These are phyloP conservation scores for Hemibagrus wyckioides DNA, from an alignment of 2,113 vertebrate genomes.

Conservation along the genomic window DNA sequence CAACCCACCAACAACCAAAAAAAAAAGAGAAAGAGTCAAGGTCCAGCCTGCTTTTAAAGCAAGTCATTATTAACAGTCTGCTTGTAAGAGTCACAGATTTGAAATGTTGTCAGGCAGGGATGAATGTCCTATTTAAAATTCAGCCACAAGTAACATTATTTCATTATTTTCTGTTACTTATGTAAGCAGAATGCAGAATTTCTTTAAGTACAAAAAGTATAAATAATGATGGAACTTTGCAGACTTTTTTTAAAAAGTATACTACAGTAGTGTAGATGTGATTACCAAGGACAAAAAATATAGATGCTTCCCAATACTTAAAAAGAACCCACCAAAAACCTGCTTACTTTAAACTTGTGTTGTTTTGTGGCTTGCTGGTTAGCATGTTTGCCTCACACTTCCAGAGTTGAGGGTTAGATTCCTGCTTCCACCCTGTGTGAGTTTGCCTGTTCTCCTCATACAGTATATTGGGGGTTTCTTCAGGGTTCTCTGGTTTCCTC, in stretches of 20 bases:
- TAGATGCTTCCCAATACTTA: not conserved
- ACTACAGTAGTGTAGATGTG: not conserved
- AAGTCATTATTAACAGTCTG: constrained; percentile 4
- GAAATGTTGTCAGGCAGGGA: not conserved
- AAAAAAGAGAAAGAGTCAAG: not conserved
- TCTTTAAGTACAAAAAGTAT: not conserved
- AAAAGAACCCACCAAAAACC: no score
- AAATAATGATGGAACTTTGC: not conserved
- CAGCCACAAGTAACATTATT: not conserved
- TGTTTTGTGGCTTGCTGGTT: no score
- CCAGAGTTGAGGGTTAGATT: no score
- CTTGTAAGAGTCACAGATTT: not conserved
- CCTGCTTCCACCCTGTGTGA: no score
- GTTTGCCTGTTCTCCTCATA: no score
- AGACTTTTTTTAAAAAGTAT: not conserved
- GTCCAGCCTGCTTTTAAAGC: not conserved
- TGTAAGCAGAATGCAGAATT: not conserved
- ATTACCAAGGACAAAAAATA: not conserved
- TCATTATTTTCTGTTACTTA: not conserved
- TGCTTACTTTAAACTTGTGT: no score
- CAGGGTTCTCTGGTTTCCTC: no score
- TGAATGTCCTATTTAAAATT: not conserved
- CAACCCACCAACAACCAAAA: no score
- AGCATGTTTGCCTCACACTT: no score
- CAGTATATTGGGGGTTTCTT: no score